Evolutionary conservation across 2,113 vertebrate species (phyloP), one percentile per base, ranked within the genome.

Genomic region (Dasyprocta punctata): DNA sequence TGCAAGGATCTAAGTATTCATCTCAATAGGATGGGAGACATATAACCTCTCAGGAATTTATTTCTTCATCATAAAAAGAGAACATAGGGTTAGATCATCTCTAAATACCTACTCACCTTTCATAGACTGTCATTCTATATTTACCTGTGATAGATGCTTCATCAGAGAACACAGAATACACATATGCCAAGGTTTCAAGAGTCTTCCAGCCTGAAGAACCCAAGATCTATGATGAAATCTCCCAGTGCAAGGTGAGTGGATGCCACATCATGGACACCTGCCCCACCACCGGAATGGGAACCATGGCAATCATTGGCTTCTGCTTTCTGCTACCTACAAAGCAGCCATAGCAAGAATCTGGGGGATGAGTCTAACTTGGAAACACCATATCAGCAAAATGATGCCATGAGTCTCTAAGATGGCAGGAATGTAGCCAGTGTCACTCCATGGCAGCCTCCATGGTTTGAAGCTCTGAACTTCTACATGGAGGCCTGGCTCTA

Each of bases 181-280:
- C 86, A 26, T 77, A 71, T 0, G 0, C 56, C 65, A n/a, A 0
- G 0, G 30, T 12, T n/a, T 22, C 71, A 47, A 96, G 41, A 89
- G 28, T 54, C 0, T 0, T 3, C 19, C 69, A 30, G 33, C 47
- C n/a, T 36, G 73, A 54, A 71, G 97, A 98, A 28, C 13, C 49
- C 77, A 82, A 30, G 49, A 77, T 97, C 92, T 98, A 97, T 36
- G 94, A 97, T 71, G 98, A 97, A 86, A 97, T 97, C 12, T n/a
- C 33, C 33, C 63, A 38, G 4, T 1, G 11, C 44, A 95, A 95
- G 93, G 97, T 97, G 58, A 98, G 94, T 11, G 44, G 38, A 41
- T n/a, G 38, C 14, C 28, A 22, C 12, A 22, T 56, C 44, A 8
- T 4, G 41, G 49, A 41, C 33, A 36, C 41, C 24, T 24, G 28